phyloP scores from a whole-genome alignment of 30 jellyfish, hydroid and myxozoan species.

The Chironex yamaguchii region DNA sequence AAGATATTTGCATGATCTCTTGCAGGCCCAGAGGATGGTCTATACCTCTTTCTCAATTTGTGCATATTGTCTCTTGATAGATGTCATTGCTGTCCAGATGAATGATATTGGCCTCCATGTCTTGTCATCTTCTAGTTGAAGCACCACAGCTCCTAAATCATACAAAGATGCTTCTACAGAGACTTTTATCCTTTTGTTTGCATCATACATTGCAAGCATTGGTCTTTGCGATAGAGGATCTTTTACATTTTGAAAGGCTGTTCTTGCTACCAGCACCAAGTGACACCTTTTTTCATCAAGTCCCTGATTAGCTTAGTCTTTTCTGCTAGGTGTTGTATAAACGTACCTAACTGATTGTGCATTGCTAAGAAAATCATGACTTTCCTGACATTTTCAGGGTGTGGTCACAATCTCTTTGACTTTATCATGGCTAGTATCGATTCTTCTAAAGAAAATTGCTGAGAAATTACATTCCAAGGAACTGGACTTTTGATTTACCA shows the following conservation, averaged over 20 bases:
- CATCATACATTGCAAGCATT: slow-evolving; percentile 11
- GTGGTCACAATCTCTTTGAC: too few species aligned
- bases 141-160: slow-evolving; percentile 60
- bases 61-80: slow-evolving; percentile 53
- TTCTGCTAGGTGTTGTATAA: too few species aligned
- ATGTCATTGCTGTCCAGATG: slow-evolving; percentile 39
- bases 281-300: slow-evolving; percentile 20
- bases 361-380: too few species aligned
- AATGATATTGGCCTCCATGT: slow-evolving; percentile 45
- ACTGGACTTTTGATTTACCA: too few species aligned
- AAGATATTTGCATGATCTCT: too few species aligned
- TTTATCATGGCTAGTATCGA: too few species aligned
- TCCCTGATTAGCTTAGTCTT: slow-evolving; percentile 69
- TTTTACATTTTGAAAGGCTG: slow-evolving; percentile 46
- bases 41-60: slow-evolving; percentile 80
- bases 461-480: too few species aligned
- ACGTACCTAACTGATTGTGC: too few species aligned
- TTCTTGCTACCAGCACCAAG: slow-evolving; percentile 43
- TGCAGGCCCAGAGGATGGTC: too few species aligned
- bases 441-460: too few species aligned
- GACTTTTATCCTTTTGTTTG: slow-evolving; percentile 17
- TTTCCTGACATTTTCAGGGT: too few species aligned
- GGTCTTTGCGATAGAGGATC: slow-evolving; percentile 1
- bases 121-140: slow-evolving; percentile 46
- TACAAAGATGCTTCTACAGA: slow-evolving; percentile 60